Percentiles rank a stretch among this genome's conserved stretches.
Conservation (phyloP, 1,140 invertebrate genomes). For the Apis dorsata region DNA sequence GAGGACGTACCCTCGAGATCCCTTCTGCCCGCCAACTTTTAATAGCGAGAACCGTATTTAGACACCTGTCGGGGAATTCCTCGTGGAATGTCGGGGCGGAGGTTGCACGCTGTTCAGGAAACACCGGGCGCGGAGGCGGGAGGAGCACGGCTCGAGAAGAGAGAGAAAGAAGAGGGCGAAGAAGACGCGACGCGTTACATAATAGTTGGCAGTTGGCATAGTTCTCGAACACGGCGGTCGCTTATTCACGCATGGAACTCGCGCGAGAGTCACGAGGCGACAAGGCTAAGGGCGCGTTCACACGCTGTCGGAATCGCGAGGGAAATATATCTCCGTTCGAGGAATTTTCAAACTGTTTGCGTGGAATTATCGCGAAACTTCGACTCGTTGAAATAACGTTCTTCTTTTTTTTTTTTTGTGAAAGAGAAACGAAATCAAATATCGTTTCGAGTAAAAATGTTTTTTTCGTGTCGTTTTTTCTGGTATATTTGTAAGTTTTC, state of each 20-base stretch:
- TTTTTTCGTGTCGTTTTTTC: too few relatives aligned
- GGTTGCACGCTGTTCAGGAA: constrained; percentile 28
- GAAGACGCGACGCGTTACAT: constrained; percentile 58
- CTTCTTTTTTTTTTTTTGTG: too few relatives aligned
- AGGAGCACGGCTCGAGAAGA: constrained; percentile 28
- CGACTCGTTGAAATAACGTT: too few relatives aligned
- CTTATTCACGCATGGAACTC: constrained; percentile 63
- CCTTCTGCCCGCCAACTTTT: constrained; percentile 1
- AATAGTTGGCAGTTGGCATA: constrained; percentile 71
- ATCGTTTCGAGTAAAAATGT: too few relatives aligned
- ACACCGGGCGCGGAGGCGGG: constrained; percentile 31
- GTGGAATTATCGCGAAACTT: neutral
- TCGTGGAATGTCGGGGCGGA: constrained; percentile 27
- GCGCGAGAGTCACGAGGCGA: constrained; percentile 36
- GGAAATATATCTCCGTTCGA: neutral
- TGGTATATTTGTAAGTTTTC: too few relatives aligned
- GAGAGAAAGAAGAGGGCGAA: constrained; percentile 45
- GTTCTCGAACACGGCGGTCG: constrained; percentile 56
- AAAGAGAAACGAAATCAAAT: too few relatives aligned
- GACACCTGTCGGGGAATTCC: constrained; percentile 42
- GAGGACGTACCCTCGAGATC: neutral
- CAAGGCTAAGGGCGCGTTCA: constrained; percentile 51
- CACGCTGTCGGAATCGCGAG: constrained; percentile 2
- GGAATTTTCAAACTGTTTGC: neutral
- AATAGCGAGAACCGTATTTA: constrained; percentile 41